Conservation (phyloP, 2,888 invertebrate species). For the Drosophila percnosoma region DNA sequence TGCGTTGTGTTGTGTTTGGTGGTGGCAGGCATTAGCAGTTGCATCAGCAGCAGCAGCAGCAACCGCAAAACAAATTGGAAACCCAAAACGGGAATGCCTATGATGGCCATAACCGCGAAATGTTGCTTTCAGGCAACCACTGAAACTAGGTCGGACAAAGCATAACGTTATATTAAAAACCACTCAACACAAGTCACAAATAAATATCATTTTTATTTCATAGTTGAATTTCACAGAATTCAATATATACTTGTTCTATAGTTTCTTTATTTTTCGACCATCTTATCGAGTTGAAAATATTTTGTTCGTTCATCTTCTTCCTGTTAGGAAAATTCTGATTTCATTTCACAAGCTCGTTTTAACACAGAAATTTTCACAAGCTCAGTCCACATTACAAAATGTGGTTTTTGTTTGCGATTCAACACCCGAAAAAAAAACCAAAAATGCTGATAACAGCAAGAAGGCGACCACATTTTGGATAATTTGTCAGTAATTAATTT, state of each 20-base stretch:
- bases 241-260: too few species aligned
- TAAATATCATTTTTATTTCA: neutral
- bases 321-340: too few species aligned
- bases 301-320: neutral
- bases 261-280: neutral
- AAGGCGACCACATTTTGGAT: slow-evolving; percentile 9
- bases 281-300: neutral
- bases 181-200: neutral
- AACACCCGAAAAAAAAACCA: neutral
- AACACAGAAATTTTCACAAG: neutral
- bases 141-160: neutral
- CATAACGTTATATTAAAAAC: neutral
- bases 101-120: slow-evolving; percentile 9
- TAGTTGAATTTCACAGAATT: neutral
- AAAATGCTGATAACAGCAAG: neutral
- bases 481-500: slow-evolving; percentile 66
- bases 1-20: slow-evolving; percentile 5
- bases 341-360: neutral
- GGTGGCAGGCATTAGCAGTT: slow-evolving; percentile 2
- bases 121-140: neutral
- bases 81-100: slow-evolving; percentile 6
- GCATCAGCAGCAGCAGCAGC: slow-evolving; percentile 6
- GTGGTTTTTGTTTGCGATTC: neutral
- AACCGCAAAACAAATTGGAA: slow-evolving; percentile 18
- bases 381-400: neutral